Conservation (phyloP, 2,888 invertebrate species). For the Conistra vaccinii region DNA sequence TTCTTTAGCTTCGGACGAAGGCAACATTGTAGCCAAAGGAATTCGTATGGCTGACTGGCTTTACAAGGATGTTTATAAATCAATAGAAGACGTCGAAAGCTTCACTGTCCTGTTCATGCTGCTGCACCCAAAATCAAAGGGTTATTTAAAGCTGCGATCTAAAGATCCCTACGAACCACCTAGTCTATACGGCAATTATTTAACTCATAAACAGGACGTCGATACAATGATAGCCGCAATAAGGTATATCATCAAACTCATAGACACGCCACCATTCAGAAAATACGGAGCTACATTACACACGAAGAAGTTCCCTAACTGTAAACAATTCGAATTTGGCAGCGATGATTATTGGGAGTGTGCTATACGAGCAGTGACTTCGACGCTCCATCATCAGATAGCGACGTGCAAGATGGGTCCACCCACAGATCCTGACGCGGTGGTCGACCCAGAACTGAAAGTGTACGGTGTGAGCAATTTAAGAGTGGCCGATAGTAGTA, state of each 20-base stretch:
- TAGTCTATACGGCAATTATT: conserved; percentile 93
- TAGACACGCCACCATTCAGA: conserved; percentile 90
- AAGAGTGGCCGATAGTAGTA: conserved; percentile 93
- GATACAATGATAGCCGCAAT: conserved; percentile 91
- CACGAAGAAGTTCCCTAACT: conserved; percentile 89
- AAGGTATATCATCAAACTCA: conserved; percentile 88
- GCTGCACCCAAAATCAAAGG: conserved; percentile 92
- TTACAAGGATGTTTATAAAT: conserved; percentile 83
- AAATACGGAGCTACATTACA: conserved; percentile 91
- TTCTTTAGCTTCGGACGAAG: conserved; percentile 90
- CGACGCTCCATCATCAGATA: conserved; percentile 93
- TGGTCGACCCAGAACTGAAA: conserved; percentile 92
- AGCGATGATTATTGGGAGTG: conserved; percentile 93
- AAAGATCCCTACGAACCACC: conserved; percentile 92
- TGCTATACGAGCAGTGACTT: conserved; percentile 89
- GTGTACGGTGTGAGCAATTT: conserved; percentile 91
- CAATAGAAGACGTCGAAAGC: conserved; percentile 84
- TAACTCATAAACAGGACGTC: conserved; percentile 91
- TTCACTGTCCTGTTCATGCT: conserved; percentile 90
- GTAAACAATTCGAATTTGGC: conserved; percentile 87
- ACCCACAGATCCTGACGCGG: conserved; percentile 88
- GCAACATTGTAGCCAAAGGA: conserved; percentile 83
- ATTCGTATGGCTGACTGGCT: conserved; percentile 83
- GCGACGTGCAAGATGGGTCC: conserved; percentile 94
- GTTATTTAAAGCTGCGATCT: conserved; percentile 91